Percentiles rank a stretch among this genome's conserved stretches.
phyloP scores from a whole-genome alignment of 2,888 invertebrate genomes.

The Drosophila meridiana region DNA sequence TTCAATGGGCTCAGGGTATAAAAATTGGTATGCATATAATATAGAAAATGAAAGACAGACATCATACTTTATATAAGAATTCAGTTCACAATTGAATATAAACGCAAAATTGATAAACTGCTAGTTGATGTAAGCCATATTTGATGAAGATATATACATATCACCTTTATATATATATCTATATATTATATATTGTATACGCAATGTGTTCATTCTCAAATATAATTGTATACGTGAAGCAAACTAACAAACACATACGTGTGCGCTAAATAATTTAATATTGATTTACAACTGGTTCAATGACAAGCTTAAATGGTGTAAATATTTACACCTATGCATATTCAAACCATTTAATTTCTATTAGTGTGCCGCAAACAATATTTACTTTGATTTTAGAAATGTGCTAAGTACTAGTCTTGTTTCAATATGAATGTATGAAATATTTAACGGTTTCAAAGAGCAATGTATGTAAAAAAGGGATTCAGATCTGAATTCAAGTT shows the following conservation, averaged over 20 bases:
- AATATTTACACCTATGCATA: background rate
- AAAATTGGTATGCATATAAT: too few relatives aligned
- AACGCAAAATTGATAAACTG: slow-evolving; percentile 15
- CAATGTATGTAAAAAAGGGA: background rate
- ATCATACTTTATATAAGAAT: background rate
- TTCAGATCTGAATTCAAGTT: too few relatives aligned
- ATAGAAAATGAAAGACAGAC: background rate
- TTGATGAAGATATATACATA: background rate
- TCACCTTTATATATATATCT: background rate
- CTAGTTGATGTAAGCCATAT: slow-evolving; percentile 27
- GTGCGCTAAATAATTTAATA: slow-evolving; percentile 16
- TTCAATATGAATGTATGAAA: background rate
- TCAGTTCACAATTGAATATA: slow-evolving; percentile 7
- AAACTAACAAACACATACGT: slow-evolving; percentile 37
- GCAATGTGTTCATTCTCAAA: slow-evolving; percentile 50
- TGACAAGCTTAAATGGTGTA: slow-evolving; percentile 5
- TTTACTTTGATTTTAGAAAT: slow-evolving; percentile 1
- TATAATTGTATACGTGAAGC: slow-evolving; percentile 33
- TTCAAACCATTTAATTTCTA: background rate
- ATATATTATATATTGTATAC: background rate
- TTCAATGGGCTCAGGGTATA: too few relatives aligned
- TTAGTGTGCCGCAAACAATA: background rate
- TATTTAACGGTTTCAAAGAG: background rate
- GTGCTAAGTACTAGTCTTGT: background rate
- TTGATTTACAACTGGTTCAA: slow-evolving; percentile 6